These are phyloP conservation scores for Chrysolina americana DNA, from an alignment of 2,888 invertebrate species.

Conservation along the genomic window DNA sequence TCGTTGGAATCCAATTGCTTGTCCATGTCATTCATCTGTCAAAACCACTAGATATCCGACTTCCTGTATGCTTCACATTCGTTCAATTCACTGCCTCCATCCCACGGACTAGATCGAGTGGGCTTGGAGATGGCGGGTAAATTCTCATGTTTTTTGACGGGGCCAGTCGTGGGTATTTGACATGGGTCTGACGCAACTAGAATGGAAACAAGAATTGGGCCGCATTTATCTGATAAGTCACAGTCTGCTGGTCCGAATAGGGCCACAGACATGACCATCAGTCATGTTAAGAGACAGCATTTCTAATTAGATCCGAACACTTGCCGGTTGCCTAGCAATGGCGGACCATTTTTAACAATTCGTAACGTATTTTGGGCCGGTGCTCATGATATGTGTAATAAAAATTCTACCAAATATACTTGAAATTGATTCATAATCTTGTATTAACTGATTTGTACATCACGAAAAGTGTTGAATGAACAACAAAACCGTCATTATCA, in stretches of 20 bases:
- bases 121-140: conserved; percentile 47
- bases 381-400: background rate
- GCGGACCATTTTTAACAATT: conserved; percentile 45
- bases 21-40: background rate
- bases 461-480: no score
- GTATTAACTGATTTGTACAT: no score
- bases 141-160: conserved; percentile 64
- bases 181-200: conserved; percentile 68
- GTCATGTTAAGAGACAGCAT: conserved; percentile 67
- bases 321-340: conserved; percentile 54
- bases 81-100: conserved; percentile 9
- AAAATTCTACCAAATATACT: no score
- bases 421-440: no score
- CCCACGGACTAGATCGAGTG: conserved; percentile 42
- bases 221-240: conserved; percentile 58
- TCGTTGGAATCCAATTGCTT: no score
- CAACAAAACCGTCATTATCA: no score
- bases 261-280: conserved; percentile 61
- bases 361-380: conserved; percentile 32
- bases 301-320: conserved; percentile 67
- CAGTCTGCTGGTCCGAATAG: conserved; percentile 55
- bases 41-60: background rate
- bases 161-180: conserved; percentile 65
- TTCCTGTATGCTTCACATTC: background rate
- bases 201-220: conserved; percentile 57